These are phyloP conservation scores for Hyaena hyaena DNA, from an alignment of 2,113 vertebrate species.

Conservation along the genomic window DNA sequence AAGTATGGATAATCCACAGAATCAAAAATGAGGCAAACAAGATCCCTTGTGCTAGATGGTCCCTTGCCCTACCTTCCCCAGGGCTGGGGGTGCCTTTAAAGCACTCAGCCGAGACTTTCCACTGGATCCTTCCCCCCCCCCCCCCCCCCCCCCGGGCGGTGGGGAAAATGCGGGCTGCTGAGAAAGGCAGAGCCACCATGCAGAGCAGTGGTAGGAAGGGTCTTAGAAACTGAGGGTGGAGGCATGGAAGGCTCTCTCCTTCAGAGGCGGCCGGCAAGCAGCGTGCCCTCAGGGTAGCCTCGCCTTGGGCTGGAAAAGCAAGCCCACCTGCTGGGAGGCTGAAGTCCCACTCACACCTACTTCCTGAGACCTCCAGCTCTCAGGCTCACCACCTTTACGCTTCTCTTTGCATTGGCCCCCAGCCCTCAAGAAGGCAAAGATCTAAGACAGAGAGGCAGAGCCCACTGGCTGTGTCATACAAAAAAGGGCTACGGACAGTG, in stretches of 20 bases:
- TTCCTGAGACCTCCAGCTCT: constrained; percentile 61
- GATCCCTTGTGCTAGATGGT: constrained; percentile 56
- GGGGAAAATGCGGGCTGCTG: constrained; percentile 10
- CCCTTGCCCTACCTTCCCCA: constrained; percentile 13
- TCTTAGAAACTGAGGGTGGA: neutral
- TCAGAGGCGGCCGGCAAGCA: neutral
- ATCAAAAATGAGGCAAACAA: constrained; percentile 39
- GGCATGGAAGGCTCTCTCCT: neutral
- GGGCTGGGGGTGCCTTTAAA: neutral
- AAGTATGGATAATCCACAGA: constrained; percentile 56
- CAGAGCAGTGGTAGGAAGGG: neutral
- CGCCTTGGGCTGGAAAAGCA: neutral
- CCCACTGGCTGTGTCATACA: constrained; percentile 28
- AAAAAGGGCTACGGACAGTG: constrained; percentile 70
- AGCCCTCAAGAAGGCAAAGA: constrained; percentile 64
- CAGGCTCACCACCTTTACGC: constrained; percentile 69
- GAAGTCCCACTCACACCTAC: constrained; percentile 79
- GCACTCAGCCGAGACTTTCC: neutral
- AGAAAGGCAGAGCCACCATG: constrained; percentile 42
- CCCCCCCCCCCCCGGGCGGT: neutral
- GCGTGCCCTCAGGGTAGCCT: neutral
- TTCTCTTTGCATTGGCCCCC: constrained; percentile 39
- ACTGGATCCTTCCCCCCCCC: neutral
- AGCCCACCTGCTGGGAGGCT: constrained; percentile 60
- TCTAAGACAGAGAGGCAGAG: constrained; percentile 77